Evolutionary conservation across 2,888 invertebrate species (phyloP), one percentile per base, ranked within the genome.

Genomic region (Xanthia icteritia): DNA sequence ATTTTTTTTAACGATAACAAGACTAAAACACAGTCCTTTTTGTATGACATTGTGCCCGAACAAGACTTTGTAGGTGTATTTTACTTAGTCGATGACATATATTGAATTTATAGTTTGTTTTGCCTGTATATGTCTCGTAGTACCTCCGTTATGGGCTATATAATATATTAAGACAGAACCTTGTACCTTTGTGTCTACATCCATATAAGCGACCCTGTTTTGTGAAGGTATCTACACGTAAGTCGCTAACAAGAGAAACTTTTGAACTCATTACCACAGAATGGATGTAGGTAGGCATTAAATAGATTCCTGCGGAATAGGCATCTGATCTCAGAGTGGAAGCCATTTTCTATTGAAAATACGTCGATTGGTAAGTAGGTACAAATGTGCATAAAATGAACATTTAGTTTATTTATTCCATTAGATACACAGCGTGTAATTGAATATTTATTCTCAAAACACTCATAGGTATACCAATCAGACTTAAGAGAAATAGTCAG

Each of bases 1-100:
- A 80, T 90, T 90, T 79, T 88, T 86, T 88, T 87, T 72, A 69
- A 15, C 87, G 84, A 89, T 89, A 90, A 89, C 82, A 86, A 88
- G 73, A 85, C 83, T 81, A 74, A 79, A 82, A 82, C 84, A 82
- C 74, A 63, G 80, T 84, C 45, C 63, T 85, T 84, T 80, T 87
- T 80, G 69, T 81, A 42, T 60, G 64, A 45, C 73, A 79, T 73
- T 81, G 73, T 84, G 71, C 42, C 66, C 67, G 60, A 77, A 85
- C 86, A 81, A 76, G 86, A 81, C 54, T 79, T 72, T 87, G 89
- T 88, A 85, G 89, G 88, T 77, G 88, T 89, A 81, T 86, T 87
- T 86, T 86, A 87, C 76, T 79, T 77, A 71, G 76, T 66, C 70
- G 85, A 86, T 81, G 84, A 87, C 86, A 72, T 82, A 77, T 79